Base-by-base conservation (phyloP, 2,797 vertebrate species). In the Pelodytes ibericus region DNA sequence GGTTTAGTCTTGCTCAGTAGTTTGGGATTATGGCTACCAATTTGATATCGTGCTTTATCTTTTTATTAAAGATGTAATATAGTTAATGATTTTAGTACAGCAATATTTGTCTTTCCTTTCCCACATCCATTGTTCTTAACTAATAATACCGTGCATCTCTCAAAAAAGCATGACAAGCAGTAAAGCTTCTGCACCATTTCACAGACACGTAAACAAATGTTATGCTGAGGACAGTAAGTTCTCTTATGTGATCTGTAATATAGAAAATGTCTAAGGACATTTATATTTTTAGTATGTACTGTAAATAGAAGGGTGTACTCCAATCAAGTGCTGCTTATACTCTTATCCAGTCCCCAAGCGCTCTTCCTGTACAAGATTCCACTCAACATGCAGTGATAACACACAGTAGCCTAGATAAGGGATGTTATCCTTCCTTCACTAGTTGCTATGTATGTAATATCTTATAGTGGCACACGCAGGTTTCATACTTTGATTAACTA, bases 321-420 rank as follows among this genome's bases (percentile, higher is more conserved):
- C 63, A 73, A 36, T 68, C 57, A 72, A 62, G 27, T 33, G 63
- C 7, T 66, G 24, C 24, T 60, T 51, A 9, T 51, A 57, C 53
- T 61, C 65, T 72, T 67, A 71, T 72, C 51, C 62, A 26, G 66
- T 72, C 36, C 69, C 39, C 56, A 49, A 24, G 62, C 56, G 61
- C 69, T 68, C 72, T 24, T 71, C 60, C 53, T 41, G 30, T 72
- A 56, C 70, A 79, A 72, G 70, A 30, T 56, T 24, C 69, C 63
- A 73, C 75, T 78, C 41, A 66, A 47, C 60, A 58, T 36, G 25
- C 69, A 60, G 20, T 62, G 63, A 79, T 68, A 79, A 58, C 57
- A 72, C 27, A 79, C 44, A 62, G 26, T 24, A 1, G 24, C 47
- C 20, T 4, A 67, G 47, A 67, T 67, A 51, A 67, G 7, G 26